Percentiles rank a stretch among this genome's conserved stretches.
Conservation (phyloP, 2,113 vertebrate species). For the Ariopsis seemanni region DNA sequence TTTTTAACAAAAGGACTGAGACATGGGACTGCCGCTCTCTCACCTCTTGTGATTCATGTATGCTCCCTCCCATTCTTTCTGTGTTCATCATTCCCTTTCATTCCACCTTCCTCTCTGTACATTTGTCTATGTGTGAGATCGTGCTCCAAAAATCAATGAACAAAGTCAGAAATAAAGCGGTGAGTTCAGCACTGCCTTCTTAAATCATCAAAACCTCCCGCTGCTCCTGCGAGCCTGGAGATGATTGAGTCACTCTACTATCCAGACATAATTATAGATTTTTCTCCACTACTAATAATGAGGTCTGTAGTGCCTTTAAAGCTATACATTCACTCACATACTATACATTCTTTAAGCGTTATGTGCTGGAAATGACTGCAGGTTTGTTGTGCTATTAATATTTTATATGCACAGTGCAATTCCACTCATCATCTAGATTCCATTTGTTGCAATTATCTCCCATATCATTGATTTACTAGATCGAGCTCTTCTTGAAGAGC, state of each 20-base stretch:
- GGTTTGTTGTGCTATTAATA: constrained; percentile 34
- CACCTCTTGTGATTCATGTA: background rate
- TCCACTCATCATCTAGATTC: background rate
- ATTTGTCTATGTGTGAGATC: background rate
- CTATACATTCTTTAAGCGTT: background rate
- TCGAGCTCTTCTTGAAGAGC: background rate
- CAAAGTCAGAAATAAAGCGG: constrained; percentile 24
- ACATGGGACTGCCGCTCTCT: background rate
- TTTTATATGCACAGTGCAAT: constrained; percentile 19
- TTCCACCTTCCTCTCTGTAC: background rate
- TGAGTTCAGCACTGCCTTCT: constrained; percentile 6
- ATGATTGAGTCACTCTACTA: constrained; percentile 25
- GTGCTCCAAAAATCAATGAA: constrained; percentile 23
- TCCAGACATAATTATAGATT: constrained; percentile 31
- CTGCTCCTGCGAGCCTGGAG: background rate
- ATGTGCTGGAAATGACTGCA: background rate
- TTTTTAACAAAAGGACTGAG: background rate
- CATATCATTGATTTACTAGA: constrained; percentile 28
- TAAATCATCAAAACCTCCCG: background rate
- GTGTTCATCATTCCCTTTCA: background rate
- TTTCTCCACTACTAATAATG: background rate
- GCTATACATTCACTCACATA: background rate
- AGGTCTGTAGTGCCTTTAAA: background rate
- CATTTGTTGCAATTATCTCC: constrained; percentile 33
- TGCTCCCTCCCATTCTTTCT: background rate